Evolutionary conservation across 2,113 vertebrate species (phyloP).

Genomic region (Leucosticte australis): DNA sequence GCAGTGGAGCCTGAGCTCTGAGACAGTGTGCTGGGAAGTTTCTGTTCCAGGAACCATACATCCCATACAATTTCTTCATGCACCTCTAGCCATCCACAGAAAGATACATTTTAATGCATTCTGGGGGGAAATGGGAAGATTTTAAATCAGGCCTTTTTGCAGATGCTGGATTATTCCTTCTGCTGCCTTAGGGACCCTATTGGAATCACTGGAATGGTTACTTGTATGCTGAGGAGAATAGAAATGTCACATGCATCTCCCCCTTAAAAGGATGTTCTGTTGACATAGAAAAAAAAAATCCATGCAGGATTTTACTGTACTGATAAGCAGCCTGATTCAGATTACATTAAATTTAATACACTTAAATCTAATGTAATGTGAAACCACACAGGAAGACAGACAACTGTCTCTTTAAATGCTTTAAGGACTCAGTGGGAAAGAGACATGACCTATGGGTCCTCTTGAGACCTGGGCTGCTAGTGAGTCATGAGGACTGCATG

Average conservation of each 20-base stretch:
- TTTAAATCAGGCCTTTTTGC: background rate
- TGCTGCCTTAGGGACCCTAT: background rate
- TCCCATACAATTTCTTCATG: background rate
- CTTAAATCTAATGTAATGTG: background rate
- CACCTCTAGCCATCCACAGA: background rate
- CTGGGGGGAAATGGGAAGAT: background rate
- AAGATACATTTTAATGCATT: background rate
- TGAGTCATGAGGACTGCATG: background rate
- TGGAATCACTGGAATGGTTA: background rate
- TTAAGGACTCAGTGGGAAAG: background rate
- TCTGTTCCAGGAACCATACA: background rate
- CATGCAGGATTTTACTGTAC: background rate
- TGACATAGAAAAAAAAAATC: background rate
- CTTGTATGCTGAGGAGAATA: background rate
- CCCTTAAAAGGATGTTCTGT: background rate
- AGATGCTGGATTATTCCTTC: background rate
- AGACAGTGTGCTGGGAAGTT: background rate
- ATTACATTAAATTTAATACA: background rate
- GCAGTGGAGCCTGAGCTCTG: background rate
- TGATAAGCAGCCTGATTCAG: background rate
- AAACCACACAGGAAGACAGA: background rate
- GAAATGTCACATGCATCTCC: rapidly evolving
- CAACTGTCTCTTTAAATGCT: background rate
- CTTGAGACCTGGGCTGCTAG: background rate
- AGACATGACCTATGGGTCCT: background rate